phyloP scores from a whole-genome alignment of 2,888 invertebrate genomes.

The Furcula furcula region DNA sequence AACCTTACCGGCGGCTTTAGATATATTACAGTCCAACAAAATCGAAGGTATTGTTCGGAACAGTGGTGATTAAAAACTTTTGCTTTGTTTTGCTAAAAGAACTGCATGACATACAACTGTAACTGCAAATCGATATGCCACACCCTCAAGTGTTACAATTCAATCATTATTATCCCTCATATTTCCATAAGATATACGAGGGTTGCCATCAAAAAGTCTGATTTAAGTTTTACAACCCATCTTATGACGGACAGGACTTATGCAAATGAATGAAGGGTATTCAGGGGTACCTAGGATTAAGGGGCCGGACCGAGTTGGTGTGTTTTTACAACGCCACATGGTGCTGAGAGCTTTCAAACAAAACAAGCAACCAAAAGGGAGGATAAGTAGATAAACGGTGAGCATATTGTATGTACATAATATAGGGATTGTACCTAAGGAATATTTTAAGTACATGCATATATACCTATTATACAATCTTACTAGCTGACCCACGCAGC shows the following conservation, averaged over 20 bases:
- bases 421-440: too few species aligned
- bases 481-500: too few species aligned
- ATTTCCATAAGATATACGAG: constrained; percentile 55
- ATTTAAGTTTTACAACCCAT: constrained; percentile 67
- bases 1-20: too few species aligned
- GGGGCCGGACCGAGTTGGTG: constrained; percentile 49
- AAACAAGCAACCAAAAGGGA: constrained; percentile 42
- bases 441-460: too few species aligned
- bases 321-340: constrained; percentile 74
- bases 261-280: constrained; percentile 74
- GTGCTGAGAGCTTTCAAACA: constrained; percentile 54
- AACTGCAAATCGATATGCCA: neutral
- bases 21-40: too few species aligned
- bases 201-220: constrained; percentile 56
- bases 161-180: constrained; percentile 45
- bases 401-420: too few species aligned
- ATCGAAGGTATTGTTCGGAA: too few species aligned
- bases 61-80: too few species aligned
- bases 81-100: too few species aligned
- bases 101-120: too few species aligned
- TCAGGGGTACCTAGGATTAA: constrained; percentile 61
- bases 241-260: constrained; percentile 72
- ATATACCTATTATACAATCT: too few species aligned
- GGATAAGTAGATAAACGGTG: constrained; percentile 40
- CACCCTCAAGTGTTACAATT: neutral